These are phyloP conservation scores for Arge pagana DNA, from an alignment of 2,888 invertebrate genomes.

Conservation along the genomic window DNA sequence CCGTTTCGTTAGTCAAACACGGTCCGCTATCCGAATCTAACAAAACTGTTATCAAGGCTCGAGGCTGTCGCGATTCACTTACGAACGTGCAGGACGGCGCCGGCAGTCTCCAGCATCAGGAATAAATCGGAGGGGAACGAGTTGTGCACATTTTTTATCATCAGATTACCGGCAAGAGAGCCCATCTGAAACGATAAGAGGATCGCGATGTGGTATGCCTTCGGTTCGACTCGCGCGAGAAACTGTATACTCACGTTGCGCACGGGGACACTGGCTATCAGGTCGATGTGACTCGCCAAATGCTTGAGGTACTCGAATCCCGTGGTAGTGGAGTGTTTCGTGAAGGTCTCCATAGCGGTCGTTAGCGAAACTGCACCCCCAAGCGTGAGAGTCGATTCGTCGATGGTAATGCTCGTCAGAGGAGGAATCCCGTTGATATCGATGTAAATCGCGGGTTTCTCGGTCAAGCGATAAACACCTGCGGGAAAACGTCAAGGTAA, in stretches of 20 bases:
- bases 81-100: constrained; percentile 63
- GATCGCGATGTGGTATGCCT: too few species aligned
- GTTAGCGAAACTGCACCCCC: constrained; percentile 66
- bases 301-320: constrained; percentile 66
- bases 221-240: too few species aligned
- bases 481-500: background rate
- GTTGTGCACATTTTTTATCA: constrained; percentile 68
- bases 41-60: too few species aligned
- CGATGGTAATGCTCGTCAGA: constrained; percentile 51
- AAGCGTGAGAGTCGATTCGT: constrained; percentile 52
- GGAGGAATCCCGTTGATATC: constrained; percentile 61
- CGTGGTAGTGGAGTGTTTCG: constrained; percentile 52
- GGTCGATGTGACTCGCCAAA: constrained; percentile 68
- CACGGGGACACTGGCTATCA: constrained; percentile 73
- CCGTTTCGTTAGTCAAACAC: background rate
- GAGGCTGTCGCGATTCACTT: constrained; percentile 29
- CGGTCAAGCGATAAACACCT: constrained; percentile 59
- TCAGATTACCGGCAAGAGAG: constrained; percentile 72
- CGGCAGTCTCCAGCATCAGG: constrained; percentile 66
- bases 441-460: constrained; percentile 57
- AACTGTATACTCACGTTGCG: constrained; percentile 74
- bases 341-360: constrained; percentile 61
- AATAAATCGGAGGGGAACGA: constrained; percentile 77
- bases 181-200: constrained; percentile 64
- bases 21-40: too few species aligned